A percentile compares a stretch with the other conserved stretches of the same genome.
Evolutionary conservation across 2,888 invertebrate species (phyloP).

Genomic region (Acleris emargana): DNA sequence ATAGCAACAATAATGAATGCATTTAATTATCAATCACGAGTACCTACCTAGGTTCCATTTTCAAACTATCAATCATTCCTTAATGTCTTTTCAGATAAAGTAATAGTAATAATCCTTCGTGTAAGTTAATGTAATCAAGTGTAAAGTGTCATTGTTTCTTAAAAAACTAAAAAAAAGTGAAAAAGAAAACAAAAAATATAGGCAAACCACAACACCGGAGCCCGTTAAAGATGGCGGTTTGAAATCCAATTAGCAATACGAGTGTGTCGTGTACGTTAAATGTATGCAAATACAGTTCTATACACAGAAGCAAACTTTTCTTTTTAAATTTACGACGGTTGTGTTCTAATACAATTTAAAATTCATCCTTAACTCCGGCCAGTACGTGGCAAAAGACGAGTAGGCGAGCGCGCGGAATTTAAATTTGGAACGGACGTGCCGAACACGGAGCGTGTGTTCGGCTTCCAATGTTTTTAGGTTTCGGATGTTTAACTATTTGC

Average conservation of each 20-base stretch:
- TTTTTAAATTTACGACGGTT: constrained; percentile 20
- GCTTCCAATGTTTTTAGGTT: constrained; percentile 47
- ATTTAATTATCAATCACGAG: no score
- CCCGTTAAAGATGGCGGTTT: not conserved
- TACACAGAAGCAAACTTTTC: constrained; percentile 15
- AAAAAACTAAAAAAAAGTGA: no score
- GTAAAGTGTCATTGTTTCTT: no score
- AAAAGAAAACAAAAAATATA: no score
- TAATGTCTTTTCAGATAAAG: no score
- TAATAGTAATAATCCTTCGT: no score
- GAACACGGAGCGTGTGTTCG: constrained; percentile 61
- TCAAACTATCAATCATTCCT: no score
- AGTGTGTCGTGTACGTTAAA: not conserved
- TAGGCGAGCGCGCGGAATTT: constrained; percentile 72
- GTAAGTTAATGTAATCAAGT: no score
- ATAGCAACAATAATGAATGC: no score
- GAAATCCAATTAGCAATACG: not conserved
- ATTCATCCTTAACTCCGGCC: constrained; percentile 66
- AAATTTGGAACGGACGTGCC: constrained; percentile 71
- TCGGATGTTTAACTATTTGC: constrained; percentile 61
- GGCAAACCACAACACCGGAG: no score
- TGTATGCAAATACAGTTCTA: constrained; percentile 9
- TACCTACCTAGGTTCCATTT: no score
- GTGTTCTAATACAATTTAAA: constrained; percentile 56
- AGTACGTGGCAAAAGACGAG: constrained; percentile 66